phyloP scores from a whole-genome alignment of 2,797 vertebrate species.

The Coracias cyanogaster region DNA sequence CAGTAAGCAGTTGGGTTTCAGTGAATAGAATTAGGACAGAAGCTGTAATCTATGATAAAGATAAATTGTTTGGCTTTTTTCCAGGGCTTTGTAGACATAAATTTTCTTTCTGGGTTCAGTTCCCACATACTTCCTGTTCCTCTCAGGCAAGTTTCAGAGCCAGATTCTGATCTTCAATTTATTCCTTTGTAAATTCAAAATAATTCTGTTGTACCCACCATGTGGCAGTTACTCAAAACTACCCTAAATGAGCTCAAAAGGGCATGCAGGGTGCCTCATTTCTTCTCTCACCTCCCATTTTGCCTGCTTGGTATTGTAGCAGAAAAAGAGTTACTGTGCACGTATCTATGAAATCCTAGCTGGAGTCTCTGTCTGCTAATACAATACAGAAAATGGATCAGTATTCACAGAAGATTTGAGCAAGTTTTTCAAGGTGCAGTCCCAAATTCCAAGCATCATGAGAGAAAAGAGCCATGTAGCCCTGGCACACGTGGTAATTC shows the following conservation, averaged over 20 bases:
- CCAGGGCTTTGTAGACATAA: not conserved
- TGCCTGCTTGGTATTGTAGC: not conserved
- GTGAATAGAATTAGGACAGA: slow-evolving; percentile 44
- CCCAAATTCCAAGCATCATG: not conserved
- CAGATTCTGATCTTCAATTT: slow-evolving; percentile 1
- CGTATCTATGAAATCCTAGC: not conserved
- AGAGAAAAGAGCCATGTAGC: not conserved
- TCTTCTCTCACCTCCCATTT: not conserved
- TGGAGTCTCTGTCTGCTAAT: not conserved
- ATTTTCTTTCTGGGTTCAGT: slow-evolving; percentile 17
- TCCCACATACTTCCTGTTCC: not conserved
- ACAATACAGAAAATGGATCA: not conserved
- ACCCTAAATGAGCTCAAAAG: not conserved
- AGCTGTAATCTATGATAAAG: not conserved
- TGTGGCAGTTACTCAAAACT: not conserved
- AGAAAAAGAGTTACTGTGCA: not conserved
- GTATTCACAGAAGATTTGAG: not conserved
- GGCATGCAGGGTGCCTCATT: not conserved
- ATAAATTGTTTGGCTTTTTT: not conserved
- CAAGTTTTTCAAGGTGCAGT: not conserved
- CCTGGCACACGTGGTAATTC: not conserved
- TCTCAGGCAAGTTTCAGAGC: not conserved
- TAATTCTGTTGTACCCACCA: not conserved
- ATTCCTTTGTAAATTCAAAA: not conserved
- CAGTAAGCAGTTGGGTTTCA: slow-evolving; percentile 9